These are phyloP conservation scores for Bradysia coprophila DNA, from an alignment of 1,140 invertebrate genomes.

Conservation along the genomic window DNA sequence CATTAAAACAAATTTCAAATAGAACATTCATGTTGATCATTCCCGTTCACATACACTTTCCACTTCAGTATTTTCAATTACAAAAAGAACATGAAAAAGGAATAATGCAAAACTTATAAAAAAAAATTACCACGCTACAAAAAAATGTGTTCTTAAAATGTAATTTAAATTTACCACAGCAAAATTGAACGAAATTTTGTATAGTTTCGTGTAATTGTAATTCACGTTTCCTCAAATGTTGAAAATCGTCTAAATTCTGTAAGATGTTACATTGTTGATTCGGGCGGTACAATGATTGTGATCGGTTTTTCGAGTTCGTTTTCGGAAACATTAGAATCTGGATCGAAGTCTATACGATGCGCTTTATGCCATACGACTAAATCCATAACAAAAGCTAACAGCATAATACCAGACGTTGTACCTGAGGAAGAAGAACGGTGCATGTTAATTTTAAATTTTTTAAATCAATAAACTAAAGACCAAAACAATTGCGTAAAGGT, in stretches of 20 bases:
- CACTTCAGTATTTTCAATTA: no score
- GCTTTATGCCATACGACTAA: conserved; percentile 67
- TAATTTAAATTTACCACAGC: neutral
- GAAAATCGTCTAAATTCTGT: neutral
- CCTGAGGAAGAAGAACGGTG: conserved; percentile 31
- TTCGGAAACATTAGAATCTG: conserved; percentile 9
- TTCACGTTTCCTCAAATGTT: neutral
- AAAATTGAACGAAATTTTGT: neutral
- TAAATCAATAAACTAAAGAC: no score
- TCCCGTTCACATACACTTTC: no score
- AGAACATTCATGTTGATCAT: no score
- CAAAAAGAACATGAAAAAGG: no score
- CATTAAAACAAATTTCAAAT: no score
- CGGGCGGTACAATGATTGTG: neutral
- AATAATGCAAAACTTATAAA: no score
- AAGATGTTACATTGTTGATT: neutral
- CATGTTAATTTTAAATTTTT: neutral
- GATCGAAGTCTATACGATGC: conserved; percentile 46
- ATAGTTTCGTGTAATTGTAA: neutral
- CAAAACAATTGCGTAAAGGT: no score
- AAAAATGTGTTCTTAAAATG: no score
- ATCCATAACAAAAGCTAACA: conserved; percentile 65
- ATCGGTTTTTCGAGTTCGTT: neutral
- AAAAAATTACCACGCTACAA: no score
- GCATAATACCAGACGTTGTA: conserved; percentile 60